Percentiles rank a stretch among this genome's conserved stretches.
phyloP scores from a whole-genome alignment of 2,888 invertebrate species.

The Melanostoma scalare region DNA sequence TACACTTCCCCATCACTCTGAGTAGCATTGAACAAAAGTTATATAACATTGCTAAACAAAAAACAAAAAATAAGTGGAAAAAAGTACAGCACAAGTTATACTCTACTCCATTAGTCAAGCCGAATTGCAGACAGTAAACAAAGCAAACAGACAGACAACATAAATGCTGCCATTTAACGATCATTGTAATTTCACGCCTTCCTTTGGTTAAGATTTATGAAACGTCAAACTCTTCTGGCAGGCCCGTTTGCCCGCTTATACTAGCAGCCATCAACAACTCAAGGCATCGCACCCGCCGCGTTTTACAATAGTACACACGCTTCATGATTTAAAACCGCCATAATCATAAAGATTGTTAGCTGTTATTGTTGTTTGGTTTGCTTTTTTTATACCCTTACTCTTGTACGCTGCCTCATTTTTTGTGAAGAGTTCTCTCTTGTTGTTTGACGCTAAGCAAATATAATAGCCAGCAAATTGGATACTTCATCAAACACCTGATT shows the following conservation, averaged over 20 bases:
- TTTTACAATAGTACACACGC: conserved; percentile 58
- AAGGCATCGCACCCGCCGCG: conserved; percentile 12
- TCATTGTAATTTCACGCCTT: conserved; percentile 73
- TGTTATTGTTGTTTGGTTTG: conserved; percentile 62
- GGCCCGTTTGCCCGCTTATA: conserved; percentile 24
- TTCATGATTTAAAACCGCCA: conserved; percentile 71
- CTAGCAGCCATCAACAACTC: not conserved
- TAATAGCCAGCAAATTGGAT: conserved; percentile 50
- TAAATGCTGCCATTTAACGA: conserved; percentile 72
- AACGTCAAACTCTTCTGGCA: conserved; percentile 65
- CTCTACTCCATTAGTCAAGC: conserved; percentile 66
- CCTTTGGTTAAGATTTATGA: conserved; percentile 64
- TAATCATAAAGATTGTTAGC: conserved; percentile 71
- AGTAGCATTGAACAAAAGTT: conserved; percentile 3
- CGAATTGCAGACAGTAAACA: conserved; percentile 71
- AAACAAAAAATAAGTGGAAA: conserved; percentile 6
- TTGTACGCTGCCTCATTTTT: conserved; percentile 15
- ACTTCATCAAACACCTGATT: conserved; percentile 60
- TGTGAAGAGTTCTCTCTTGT: conserved; percentile 26
- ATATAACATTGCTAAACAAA: conserved; percentile 13
- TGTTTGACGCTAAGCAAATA: conserved; percentile 57
- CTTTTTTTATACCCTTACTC: conserved; percentile 31
- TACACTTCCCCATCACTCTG: not conserved
- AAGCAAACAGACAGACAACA: conserved; percentile 73
- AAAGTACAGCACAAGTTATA: conserved; percentile 20